These are phyloP conservation scores for Phrynosoma platyrhinos DNA, from an alignment of 2,113 vertebrate genomes.

Conservation along the genomic window DNA sequence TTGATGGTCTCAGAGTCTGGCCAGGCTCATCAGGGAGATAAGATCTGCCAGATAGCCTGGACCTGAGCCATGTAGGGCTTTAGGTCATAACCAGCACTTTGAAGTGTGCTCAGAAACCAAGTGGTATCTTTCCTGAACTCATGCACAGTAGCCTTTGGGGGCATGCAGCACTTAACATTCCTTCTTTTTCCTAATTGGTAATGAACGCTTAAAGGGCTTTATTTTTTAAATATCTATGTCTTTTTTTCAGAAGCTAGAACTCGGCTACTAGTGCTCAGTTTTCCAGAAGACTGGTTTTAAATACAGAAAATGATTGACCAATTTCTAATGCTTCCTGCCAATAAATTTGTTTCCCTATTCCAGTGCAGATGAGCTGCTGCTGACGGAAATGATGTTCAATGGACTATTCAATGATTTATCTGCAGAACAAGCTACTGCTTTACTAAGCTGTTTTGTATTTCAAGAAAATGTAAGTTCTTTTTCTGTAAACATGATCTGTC, in stretches of 20 bases:
- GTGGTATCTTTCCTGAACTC: too few species aligned
- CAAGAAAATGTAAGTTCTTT: constrained; percentile 91
- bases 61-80: too few species aligned
- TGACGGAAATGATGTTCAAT: constrained; percentile 98
- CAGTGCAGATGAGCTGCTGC: constrained; percentile 94
- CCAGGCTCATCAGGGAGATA: too few species aligned
- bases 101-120: too few species aligned
- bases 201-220: neutral
- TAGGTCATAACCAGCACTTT: too few species aligned
- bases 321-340: neutral
- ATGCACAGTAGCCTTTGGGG: too few species aligned
- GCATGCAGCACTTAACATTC: too few species aligned
- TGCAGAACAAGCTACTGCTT: constrained; percentile 90
- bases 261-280: neutral
- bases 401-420: constrained; percentile 97
- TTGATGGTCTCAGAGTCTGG: too few species aligned
- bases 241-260: neutral
- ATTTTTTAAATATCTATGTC: neutral
- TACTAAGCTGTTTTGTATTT: constrained; percentile 98
- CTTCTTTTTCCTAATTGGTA: neutral
- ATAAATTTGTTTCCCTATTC: constrained; percentile 24
- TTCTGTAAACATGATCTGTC: neutral
- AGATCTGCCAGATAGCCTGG: too few species aligned
- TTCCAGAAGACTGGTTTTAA: constrained; percentile 14
- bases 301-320: neutral